Evolutionary conservation across 2,888 invertebrate genomes (phyloP).

Genomic region (Plemyria rubiginata): DNA sequence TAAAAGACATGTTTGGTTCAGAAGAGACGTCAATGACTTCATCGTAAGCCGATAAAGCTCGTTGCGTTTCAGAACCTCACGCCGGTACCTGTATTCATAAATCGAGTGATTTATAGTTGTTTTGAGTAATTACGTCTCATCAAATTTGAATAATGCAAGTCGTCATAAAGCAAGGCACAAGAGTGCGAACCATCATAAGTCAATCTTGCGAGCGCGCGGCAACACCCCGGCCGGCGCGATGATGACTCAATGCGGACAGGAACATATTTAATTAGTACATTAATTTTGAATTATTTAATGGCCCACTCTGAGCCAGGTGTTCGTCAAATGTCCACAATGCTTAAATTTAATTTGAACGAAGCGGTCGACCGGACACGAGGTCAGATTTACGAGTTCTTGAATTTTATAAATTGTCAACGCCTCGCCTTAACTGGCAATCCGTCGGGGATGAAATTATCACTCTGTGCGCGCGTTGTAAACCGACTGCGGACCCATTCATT

Average conservation of each 20-base stretch:
- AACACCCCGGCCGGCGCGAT: constrained; percentile 60
- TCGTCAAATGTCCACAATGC: constrained; percentile 82
- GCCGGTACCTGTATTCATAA: constrained; percentile 68
- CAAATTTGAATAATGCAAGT: constrained; percentile 83
- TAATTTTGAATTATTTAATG: constrained; percentile 80
- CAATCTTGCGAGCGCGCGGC: constrained; percentile 75
- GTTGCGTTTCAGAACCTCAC: constrained; percentile 64
- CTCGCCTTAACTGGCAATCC: constrained; percentile 77
- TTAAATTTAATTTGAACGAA: constrained; percentile 77
- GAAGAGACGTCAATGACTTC: constrained; percentile 69
- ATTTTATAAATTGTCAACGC: constrained; percentile 79
- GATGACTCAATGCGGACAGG: constrained; percentile 79
- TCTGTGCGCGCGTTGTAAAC: constrained; percentile 71
- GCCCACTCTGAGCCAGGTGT: constrained; percentile 70
- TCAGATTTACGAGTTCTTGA: constrained; percentile 78
- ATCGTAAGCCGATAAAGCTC: constrained; percentile 64
- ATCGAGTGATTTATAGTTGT: constrained; percentile 79
- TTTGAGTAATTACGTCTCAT: constrained; percentile 83
- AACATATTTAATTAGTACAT: constrained; percentile 82
- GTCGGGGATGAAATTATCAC: constrained; percentile 71
- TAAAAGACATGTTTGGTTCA: constrained; percentile 68
- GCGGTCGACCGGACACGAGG: constrained; percentile 53
- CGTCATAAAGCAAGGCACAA: constrained; percentile 72
- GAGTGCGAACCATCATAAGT: constrained; percentile 74
- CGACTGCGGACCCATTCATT: constrained; percentile 74